A percentile compares a stretch with the other conserved stretches of the same genome.
Conservation (phyloP, 2,797 vertebrate genomes). For the Labeo calbasu region DNA sequence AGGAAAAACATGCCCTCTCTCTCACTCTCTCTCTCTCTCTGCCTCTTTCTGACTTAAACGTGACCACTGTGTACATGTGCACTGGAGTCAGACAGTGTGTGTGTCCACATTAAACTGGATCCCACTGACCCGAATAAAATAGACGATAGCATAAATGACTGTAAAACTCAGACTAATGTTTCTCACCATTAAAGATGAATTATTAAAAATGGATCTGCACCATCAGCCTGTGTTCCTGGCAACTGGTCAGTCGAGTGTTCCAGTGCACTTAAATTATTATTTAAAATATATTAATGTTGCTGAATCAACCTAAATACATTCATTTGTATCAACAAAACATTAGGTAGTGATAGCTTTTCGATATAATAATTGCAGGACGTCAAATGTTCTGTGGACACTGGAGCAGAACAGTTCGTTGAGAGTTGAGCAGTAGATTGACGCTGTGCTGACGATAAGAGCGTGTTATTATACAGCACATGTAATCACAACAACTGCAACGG, state of each 20-base stretch:
- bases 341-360: not conserved
- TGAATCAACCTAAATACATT: not conserved
- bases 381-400: not conserved
- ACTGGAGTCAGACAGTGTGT: slow-evolving; percentile 19
- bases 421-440: not conserved
- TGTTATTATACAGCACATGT: not conserved
- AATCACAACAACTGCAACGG: not conserved
- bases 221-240: slow-evolving; percentile 66
- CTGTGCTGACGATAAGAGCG: not conserved
- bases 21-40: slow-evolving; percentile 53
- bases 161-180: slow-evolving; percentile 57
- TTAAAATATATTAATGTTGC: no score
- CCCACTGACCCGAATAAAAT: not conserved
- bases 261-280: not conserved
- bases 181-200: slow-evolving; percentile 54
- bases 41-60: slow-evolving; percentile 64
- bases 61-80: slow-evolving; percentile 69
- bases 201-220: slow-evolving; percentile 81
- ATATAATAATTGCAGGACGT: not conserved
- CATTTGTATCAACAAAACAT: not conserved
- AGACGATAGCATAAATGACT: not conserved
- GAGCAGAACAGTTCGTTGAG: not conserved
- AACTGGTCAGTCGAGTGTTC: not conserved
- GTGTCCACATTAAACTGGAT: not conserved
- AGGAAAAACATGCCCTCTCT: slow-evolving; percentile 61